Evolutionary conservation across 2,113 vertebrate genomes (phyloP).

Genomic region (Sitta europaea): DNA sequence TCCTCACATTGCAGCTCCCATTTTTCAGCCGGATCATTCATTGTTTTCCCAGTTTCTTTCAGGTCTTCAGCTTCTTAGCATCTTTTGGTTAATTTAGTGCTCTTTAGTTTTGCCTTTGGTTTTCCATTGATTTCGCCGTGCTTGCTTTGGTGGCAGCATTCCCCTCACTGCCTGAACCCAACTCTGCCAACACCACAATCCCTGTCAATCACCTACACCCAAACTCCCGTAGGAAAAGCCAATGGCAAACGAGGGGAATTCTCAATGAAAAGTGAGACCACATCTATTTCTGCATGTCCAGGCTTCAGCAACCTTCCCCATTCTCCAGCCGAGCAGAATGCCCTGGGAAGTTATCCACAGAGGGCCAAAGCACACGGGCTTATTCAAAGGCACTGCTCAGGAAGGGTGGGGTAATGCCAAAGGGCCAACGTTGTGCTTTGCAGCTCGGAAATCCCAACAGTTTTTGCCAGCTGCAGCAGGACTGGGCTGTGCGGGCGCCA

Average conservation of each 20-base stretch:
- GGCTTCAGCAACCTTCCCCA: not conserved
- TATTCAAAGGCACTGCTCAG: not conserved
- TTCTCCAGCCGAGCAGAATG: not conserved
- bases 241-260: not conserved
- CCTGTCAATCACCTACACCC: not conserved
- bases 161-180: not conserved
- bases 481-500: not conserved
- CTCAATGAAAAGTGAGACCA: not conserved
- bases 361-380: not conserved
- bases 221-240: not conserved
- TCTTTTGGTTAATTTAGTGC: not conserved
- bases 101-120: not conserved
- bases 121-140: not conserved
- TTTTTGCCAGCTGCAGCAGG: slow-evolving; percentile 16
- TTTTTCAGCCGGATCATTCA: not conserved
- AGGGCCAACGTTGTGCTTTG: not conserved
- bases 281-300: not conserved
- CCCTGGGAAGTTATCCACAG: not conserved
- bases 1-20: not conserved
- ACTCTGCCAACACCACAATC: not conserved
- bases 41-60: not conserved
- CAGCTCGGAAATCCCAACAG: slow-evolving; percentile 2
- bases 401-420: slow-evolving; percentile 6
- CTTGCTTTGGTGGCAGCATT: not conserved
- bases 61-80: not conserved